phyloP scores from a whole-genome alignment of 2,888 invertebrate species.

The Melitaea athalia region DNA sequence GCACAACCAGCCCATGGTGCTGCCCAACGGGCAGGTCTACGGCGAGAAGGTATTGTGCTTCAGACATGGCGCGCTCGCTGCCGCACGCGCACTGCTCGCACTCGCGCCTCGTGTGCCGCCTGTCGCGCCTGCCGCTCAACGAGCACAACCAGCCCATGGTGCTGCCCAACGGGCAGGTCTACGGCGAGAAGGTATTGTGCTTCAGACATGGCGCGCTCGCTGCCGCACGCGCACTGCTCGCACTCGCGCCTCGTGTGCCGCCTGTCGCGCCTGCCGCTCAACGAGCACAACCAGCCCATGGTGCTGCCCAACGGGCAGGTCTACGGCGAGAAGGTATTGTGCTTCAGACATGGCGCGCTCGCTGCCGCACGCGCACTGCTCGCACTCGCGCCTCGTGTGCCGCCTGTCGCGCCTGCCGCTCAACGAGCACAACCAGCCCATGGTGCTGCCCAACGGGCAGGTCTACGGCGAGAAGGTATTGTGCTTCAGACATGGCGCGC shows the following conservation, averaged over 20 bases:
- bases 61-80: slow-evolving; percentile 87
- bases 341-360: slow-evolving; percentile 84
- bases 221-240: slow-evolving; percentile 98
- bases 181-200: slow-evolving; percentile 89
- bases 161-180: slow-evolving; percentile 99
- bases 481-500: slow-evolving; percentile 58
- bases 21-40: slow-evolving; percentile 99
- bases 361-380: slow-evolving; percentile 97
- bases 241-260: slow-evolving; percentile 97
- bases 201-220: slow-evolving; percentile 85
- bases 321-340: slow-evolving; percentile 91
- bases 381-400: slow-evolving; percentile 97
- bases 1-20: slow-evolving; percentile 98
- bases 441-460: slow-evolving; percentile 99
- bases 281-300: slow-evolving; percentile 99
- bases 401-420: slow-evolving; percentile 93
- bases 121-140: slow-evolving; percentile 95
- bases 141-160: slow-evolving; percentile 99
- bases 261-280: slow-evolving; percentile 94
- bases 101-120: slow-evolving; percentile 95
- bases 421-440: slow-evolving; percentile 98
- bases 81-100: slow-evolving; percentile 98
- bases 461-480: slow-evolving; percentile 95
- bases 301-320: slow-evolving; percentile 99
- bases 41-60: slow-evolving; percentile 87